Evolutionary conservation across 2,113 vertebrate species (phyloP).

Genomic region (Haplochromis burtoni): DNA sequence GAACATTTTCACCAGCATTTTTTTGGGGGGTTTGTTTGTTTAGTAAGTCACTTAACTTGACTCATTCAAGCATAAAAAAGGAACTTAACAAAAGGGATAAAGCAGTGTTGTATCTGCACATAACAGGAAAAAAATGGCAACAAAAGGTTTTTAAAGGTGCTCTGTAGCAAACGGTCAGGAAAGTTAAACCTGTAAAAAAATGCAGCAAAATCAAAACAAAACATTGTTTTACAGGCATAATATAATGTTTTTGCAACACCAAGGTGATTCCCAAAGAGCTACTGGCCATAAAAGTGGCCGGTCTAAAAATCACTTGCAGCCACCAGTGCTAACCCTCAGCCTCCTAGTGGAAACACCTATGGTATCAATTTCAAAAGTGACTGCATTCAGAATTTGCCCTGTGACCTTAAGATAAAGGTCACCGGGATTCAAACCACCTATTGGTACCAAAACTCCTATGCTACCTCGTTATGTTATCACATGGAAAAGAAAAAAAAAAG

Average conservation of each 20-base stretch:
- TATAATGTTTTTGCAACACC: not conserved
- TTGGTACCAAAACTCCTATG: not conserved
- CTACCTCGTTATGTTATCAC: fast-evolving
- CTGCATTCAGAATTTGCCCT: not conserved
- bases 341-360: fast-evolving
- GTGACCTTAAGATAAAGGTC: not conserved
- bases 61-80: not conserved
- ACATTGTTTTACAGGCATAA: not conserved
- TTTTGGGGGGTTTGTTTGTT: not conserved
- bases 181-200: not conserved
- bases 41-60: not conserved
- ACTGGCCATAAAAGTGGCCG: fast-evolving
- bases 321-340: not conserved
- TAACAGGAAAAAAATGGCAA: not conserved
- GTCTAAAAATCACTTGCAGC: fast-evolving
- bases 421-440: not conserved
- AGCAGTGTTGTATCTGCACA: not conserved
- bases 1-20: not conserved
- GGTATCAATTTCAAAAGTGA: not conserved
- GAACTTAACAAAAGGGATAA: not conserved
- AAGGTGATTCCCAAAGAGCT: not conserved
- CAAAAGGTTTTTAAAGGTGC: not conserved
- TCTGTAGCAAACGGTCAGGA: fast-evolving
- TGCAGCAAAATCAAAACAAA: not conserved
- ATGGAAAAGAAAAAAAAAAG: not conserved